Base-by-base conservation (phyloP, 1,140 invertebrate genomes). In the Polypedilum pembai region DNA sequence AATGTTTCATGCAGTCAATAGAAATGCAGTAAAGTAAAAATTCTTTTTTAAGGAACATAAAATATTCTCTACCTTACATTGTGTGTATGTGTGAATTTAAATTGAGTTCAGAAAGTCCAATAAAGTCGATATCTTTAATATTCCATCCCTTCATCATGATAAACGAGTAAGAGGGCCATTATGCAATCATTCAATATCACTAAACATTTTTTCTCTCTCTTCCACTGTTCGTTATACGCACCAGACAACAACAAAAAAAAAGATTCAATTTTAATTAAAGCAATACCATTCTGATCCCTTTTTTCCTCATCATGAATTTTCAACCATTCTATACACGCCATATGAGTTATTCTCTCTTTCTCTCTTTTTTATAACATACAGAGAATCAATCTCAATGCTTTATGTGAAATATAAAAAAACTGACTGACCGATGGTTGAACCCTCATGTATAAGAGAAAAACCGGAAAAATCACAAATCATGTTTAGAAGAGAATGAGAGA, bases 261-360 rank as follows among this genome's bases (percentile, higher is more conserved):
- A 56, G 45, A 56, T 56, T 56, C 45, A 56, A 56, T 56, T 56
- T 56, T 56, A 56, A 56, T 56, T 56, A 56, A 56, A 56, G 45
- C 45, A 56, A 56, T 56, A 56, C 45, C 45, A 56, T 56, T 56
- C 12, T 12, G 45, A 56, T 56, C 45, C 45, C 45, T 56, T 56
- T n/a, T 56, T 56, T 56, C 45, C 45, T 56, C 45, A 56, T 56
- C 45, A 56, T 56, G 45, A 56, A 56, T 56, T 56, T 56, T 15
- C n/a, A 56, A 15, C 24, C n/a, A n/a, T 3, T 33, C 45, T 12
- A 12, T 56, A 12, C 24, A 33, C 24, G n/a, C 45, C 45, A 15
- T 56, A n/a, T 15, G 45, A 56, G 45, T 56, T 12, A 56, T 56
- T 56, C 8, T 41, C 5, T 41, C 8, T 45, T 45, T 56, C 45